These are phyloP conservation scores for Hippoglossus stenolepis DNA, from an alignment of 2,113 vertebrate species.

Conservation along the genomic window DNA sequence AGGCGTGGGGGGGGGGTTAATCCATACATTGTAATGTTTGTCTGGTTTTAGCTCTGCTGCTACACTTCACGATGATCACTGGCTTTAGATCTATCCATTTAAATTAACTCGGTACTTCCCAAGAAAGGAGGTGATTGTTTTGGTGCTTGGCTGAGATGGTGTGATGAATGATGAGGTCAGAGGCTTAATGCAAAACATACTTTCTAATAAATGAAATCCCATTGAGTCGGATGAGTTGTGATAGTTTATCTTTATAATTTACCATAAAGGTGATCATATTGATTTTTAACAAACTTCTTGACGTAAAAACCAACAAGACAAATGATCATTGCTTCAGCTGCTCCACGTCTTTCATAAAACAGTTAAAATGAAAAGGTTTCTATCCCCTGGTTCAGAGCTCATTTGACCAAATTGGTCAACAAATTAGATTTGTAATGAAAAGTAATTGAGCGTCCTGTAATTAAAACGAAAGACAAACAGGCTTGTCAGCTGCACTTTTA, in stretches of 20 bases:
- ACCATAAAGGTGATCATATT: not conserved
- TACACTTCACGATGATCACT: not conserved
- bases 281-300: conserved; percentile 4
- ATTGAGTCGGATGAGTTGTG: not conserved
- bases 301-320: not conserved
- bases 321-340: not conserved
- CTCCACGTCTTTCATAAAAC: conserved; percentile 15
- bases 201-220: no score
- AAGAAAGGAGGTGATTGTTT: not conserved
- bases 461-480: conserved; percentile 69
- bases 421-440: conserved; percentile 69
- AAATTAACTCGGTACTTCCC: not conserved
- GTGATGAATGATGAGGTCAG: not conserved
- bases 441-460: conserved; percentile 70
- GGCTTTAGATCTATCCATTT: not conserved
- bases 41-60: not conserved
- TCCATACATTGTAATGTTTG: not conserved
- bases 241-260: not conserved
- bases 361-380: conserved; percentile 30
- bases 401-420: conserved; percentile 57
- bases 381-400: conserved; percentile 30
- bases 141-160: not conserved
- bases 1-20: not conserved
- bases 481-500: conserved; percentile 45
- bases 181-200: no score